Evolutionary conservation across 2,113 vertebrate species (phyloP), one percentile per base, ranked within the genome.

Genomic region (Actenoides hombroni): DNA sequence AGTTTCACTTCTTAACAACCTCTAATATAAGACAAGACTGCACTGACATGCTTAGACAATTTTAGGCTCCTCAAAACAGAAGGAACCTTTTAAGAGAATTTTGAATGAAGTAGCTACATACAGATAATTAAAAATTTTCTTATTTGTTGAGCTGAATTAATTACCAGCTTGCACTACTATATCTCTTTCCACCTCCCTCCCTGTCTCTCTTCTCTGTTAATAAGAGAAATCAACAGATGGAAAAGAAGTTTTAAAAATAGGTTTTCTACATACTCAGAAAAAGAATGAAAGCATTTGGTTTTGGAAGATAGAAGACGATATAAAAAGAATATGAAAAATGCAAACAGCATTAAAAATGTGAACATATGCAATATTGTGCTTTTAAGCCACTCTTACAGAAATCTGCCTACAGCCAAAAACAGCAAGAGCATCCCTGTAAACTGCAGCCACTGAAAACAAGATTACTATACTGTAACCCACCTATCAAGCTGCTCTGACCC

Each of bases 161-260:
- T 81, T 59, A 89, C 59, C 80, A 94, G 28, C 51, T 86, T 80
- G 31, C 25, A 69, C 42, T 94, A 57, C 29, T 90, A 3, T 67
- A 42, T 69, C 74, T 69, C 69, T 86, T 85, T 80, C 80, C 63
- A 83, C 63, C 35, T 92, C 51, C 70, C 65, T 86, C 74, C 69
- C 67, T 89, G 67, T 64, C 81, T 94, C 86, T 91, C 56, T 95
- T 96, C 53, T 76, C 85, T 91, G 71, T 81, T 93, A 94, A 87
- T 88, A 94, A 86, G 79, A 88, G 35, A 95, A 92, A 91, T 75
- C 48, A 97, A 92, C 93, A 95, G 77, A 90, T 95, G 94, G 91
- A 95, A 94, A 95, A 92, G 65, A 81, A 94, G 70, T 76, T 90
- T 92, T 91, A 90, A 96, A 97, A 96, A 93, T 80, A 90, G 39